phyloP scores from a whole-genome alignment of 2,888 invertebrate genomes.

The Amiota minor region DNA sequence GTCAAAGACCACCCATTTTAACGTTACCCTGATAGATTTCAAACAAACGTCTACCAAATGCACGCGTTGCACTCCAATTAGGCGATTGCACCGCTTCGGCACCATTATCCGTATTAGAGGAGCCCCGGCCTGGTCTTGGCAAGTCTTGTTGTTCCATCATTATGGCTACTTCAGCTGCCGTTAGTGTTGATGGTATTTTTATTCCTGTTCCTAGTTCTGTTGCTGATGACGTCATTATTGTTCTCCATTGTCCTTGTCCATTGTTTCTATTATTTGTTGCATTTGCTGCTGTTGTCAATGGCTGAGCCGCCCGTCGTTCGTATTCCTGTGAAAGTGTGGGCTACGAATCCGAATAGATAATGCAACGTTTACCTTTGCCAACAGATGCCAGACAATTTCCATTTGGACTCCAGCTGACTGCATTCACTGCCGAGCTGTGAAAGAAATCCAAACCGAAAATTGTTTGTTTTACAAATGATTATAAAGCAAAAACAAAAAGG shows the following conservation, averaged over 20 bases:
- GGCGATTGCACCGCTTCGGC: neutral
- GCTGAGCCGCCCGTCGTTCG: neutral
- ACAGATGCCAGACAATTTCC: constrained; percentile 86
- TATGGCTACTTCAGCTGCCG: neutral
- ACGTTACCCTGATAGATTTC: constrained; percentile 18
- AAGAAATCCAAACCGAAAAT: constrained; percentile 71
- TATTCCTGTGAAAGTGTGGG: constrained; percentile 40
- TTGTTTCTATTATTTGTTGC: neutral
- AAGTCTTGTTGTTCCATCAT: neutral
- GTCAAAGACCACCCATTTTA: constrained; percentile 11
- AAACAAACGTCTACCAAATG: constrained; percentile 10
- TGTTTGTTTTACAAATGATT: constrained; percentile 48
- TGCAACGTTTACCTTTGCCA: constrained; percentile 85
- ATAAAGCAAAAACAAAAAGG: constrained; percentile 43
- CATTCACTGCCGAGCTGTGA: constrained; percentile 86
- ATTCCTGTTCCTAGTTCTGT: neutral
- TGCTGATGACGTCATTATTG: neutral
- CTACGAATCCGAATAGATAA: constrained; percentile 84
- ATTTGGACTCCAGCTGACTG: constrained; percentile 91
- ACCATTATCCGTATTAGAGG: too few relatives aligned
- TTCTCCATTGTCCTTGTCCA: neutral
- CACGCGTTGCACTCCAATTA: constrained; percentile 21
- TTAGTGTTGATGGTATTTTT: neutral
- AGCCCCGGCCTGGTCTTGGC: too few relatives aligned
- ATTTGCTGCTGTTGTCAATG: neutral